Conservation (phyloP, 2,888 invertebrate species). For the Dryobotodes eremita region DNA sequence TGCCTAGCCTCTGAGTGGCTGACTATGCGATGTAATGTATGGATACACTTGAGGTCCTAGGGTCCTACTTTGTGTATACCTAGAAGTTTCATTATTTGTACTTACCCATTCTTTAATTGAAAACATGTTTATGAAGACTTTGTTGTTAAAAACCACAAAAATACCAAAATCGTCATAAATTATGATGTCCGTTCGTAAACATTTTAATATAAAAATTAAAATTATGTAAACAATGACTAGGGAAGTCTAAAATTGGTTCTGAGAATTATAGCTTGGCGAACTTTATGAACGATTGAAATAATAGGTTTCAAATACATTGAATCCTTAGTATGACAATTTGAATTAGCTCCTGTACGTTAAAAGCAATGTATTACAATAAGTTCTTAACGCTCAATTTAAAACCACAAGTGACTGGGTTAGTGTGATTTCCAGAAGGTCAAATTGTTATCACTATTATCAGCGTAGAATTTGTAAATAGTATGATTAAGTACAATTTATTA, state of each 20-base stretch:
- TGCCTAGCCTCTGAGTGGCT: background rate
- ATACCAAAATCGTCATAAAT: constrained; percentile 27
- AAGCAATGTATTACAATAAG: constrained; percentile 13
- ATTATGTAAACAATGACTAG: constrained; percentile 23
- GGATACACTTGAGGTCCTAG: background rate
- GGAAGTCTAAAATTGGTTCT: constrained; percentile 17
- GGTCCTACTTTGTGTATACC: background rate
- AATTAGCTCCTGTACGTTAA: background rate
- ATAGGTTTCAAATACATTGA: constrained; percentile 14
- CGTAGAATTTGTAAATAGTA: constrained; percentile 36
- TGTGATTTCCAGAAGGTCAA: constrained; percentile 52
- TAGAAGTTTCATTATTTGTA: background rate
- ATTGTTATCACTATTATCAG: constrained; percentile 55
- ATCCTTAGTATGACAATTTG: background rate
- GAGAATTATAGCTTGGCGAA: background rate
- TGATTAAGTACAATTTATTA: constrained; percentile 26
- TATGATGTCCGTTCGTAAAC: constrained; percentile 33
- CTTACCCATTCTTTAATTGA: background rate
- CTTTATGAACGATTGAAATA: background rate
- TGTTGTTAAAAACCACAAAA: constrained; percentile 21
- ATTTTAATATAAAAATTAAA: constrained; percentile 19
- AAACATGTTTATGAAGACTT: constrained; percentile 26
- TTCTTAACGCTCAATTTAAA: background rate
- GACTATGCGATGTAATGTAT: background rate
- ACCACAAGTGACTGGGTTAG: constrained; percentile 1